Percentiles rank a stretch among this genome's conserved stretches.
These are phyloP conservation scores for Idaea biselata DNA, from an alignment of 2,888 invertebrate species.

Conservation along the genomic window DNA sequence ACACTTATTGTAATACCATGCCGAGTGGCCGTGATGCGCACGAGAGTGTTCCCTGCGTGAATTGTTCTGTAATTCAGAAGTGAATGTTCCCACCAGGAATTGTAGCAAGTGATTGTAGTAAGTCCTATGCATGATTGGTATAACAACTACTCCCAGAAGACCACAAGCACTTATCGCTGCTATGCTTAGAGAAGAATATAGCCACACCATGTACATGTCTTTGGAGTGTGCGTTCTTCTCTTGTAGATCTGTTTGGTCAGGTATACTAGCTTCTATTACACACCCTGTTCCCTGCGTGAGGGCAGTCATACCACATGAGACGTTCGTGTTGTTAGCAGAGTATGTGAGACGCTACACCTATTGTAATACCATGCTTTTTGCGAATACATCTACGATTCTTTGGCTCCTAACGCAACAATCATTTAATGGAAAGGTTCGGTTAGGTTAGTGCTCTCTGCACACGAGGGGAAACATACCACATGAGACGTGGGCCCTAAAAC, in stretches of 20 bases:
- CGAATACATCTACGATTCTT: no score
- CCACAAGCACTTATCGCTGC: constrained; percentile 93
- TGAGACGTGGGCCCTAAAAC: no score
- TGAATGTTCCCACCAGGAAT: constrained; percentile 95
- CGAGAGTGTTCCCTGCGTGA: no score
- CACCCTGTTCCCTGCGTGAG: constrained; percentile 82
- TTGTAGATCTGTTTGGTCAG: constrained; percentile 20
- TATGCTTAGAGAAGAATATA: constrained; percentile 90
- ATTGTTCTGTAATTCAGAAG: no score
- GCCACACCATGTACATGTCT: constrained; percentile 85
- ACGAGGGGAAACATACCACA: no score
- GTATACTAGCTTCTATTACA: constrained; percentile 58
- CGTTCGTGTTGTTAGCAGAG: no score
- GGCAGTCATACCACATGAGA: no score
- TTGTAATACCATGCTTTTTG: no score
- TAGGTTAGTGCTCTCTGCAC: no score
- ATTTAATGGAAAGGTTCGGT: background rate
- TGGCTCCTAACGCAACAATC: background rate
- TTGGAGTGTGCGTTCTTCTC: constrained; percentile 49
- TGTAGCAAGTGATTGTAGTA: constrained; percentile 95
- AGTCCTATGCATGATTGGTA: constrained; percentile 93
- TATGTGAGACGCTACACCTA: no score
- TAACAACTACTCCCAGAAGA: constrained; percentile 91
- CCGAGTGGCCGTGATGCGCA: no score
- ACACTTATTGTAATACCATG: no score